Evolutionary conservation across 2,888 invertebrate species (phyloP).

Genomic region (Eucriotettix oculatus): DNA sequence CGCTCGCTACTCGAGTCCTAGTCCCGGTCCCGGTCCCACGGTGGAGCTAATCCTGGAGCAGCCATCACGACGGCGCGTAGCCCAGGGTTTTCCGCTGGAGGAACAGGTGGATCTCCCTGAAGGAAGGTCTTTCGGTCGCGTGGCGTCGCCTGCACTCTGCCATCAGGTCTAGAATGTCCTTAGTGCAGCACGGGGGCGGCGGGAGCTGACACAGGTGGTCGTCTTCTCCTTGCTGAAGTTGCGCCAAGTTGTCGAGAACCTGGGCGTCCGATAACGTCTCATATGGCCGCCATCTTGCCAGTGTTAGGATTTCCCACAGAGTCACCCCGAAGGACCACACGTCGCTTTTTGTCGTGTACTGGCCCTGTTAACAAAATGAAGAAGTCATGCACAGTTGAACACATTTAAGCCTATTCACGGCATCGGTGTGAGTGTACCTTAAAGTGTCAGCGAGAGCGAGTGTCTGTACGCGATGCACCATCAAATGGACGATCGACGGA

Average conservation of each 20-base stretch:
- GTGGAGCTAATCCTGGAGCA: not conserved
- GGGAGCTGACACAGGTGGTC: constrained; percentile 19
- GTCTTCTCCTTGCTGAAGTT: constrained; percentile 34
- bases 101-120: constrained; percentile 43
- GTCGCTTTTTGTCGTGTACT: constrained; percentile 78
- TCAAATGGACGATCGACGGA: too few species aligned
- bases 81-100: constrained; percentile 33
- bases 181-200: constrained; percentile 33
- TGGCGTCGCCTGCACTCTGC: constrained; percentile 40
- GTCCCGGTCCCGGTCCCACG: too few species aligned
- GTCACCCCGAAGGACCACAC: constrained; percentile 85
- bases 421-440: not conserved
- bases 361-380: constrained; percentile 37
- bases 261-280: constrained; percentile 57
- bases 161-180: constrained; percentile 43
- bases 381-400: not conserved
- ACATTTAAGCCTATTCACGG: not conserved
- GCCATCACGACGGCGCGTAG: constrained; percentile 19
- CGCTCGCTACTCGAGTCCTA: too few species aligned
- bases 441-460: not conserved
- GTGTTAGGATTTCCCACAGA: constrained; percentile 68
- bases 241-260: constrained; percentile 65
- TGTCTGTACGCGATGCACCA: too few species aligned
- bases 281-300: constrained; percentile 62
- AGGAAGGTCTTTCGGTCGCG: constrained; percentile 36